Conservation (phyloP, 2,888 invertebrate genomes). For the Ormyrus labotus region DNA sequence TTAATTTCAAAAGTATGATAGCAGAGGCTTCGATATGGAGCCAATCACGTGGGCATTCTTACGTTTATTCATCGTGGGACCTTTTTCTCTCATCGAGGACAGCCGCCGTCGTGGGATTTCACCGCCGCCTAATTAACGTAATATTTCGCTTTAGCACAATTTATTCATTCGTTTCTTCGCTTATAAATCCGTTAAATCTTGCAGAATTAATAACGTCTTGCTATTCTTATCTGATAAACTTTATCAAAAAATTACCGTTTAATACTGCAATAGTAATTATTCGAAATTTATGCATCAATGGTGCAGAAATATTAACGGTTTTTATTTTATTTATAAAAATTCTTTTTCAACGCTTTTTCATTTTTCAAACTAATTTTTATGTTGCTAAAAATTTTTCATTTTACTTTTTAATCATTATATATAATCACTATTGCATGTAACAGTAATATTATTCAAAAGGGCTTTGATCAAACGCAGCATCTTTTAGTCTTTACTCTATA, state of each 20-base stretch:
- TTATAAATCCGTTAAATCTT: constrained; percentile 7
- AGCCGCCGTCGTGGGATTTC: constrained; percentile 64
- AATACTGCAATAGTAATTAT: constrained; percentile 21
- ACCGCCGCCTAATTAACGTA: constrained; percentile 55
- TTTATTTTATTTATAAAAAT: constrained; percentile 28
- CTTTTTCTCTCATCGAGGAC: constrained; percentile 60
- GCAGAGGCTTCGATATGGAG: constrained; percentile 49
- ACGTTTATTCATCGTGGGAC: constrained; percentile 61
- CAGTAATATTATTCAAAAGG: constrained; percentile 7
- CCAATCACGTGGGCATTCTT: constrained; percentile 63
- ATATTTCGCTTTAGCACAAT: constrained; percentile 52
- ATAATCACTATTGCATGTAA: constrained; percentile 29
- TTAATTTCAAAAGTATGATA: constrained; percentile 13
- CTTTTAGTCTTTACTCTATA: not conserved
- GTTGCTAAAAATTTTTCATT: not conserved
- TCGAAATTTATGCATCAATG: not conserved
- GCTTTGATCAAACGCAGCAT: constrained; percentile 17
- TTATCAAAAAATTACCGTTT: not conserved
- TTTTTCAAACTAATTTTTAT: too few relatives aligned
- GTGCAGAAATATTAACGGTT: constrained; percentile 14
- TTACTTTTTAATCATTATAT: constrained; percentile 14
- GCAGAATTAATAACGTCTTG: not conserved
- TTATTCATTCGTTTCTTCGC: constrained; percentile 39
- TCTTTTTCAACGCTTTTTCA: too few relatives aligned
- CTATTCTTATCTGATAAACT: not conserved